Base-by-base conservation (phyloP, 2,797 vertebrate genomes). In the Diplodus sargus region DNA sequence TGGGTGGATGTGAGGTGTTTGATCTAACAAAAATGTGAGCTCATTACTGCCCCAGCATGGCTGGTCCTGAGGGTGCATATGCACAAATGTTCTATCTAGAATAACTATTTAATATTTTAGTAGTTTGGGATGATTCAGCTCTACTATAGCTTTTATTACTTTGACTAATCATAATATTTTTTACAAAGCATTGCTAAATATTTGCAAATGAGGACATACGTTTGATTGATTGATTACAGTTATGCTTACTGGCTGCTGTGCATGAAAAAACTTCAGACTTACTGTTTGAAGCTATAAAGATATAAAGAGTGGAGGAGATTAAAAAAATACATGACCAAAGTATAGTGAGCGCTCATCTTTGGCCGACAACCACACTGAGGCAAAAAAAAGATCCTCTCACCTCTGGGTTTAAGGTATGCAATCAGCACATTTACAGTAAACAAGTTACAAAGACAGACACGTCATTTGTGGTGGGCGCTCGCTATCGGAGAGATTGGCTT, bases 231-330 rank as follows among this genome's bases (percentile, higher is more conserved):
- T 28, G 28, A 20, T 51, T 0, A 3, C 7, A 53, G 43, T 57
- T 14, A 6, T 16, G n/a, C 68, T 28, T 23, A 42, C 59, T 39
- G 28, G 28, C 69, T 70, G 39, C 49, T n/a, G 17, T 81, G 76
- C 62, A 78, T 30, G 16, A 52, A 68, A 65, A 28, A 28, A 22
- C 52, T 74, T 70, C 69, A 83, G 20, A 63, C 54, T 78, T 88
- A 70, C 84, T 88, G 67, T 45, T 43, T 39, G 20, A 71, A 80
- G 78, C 73, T 75, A 76, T 74, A 43, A 15, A 42, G 49, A 54
- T 47, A 42, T 53, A 58, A 43, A 59, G 45, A 59, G 70, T 25
- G 0, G 20, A 63, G 49, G 51, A 62, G 70, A 47, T 8, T 45
- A 12, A 23, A 62, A 43, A 68, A 56, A 2, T 3, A 13, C n/a